Evolutionary conservation across 1,140 invertebrate genomes (phyloP), one percentile per base, ranked within the genome.

Genomic region (Drosophila triauraria): DNA sequence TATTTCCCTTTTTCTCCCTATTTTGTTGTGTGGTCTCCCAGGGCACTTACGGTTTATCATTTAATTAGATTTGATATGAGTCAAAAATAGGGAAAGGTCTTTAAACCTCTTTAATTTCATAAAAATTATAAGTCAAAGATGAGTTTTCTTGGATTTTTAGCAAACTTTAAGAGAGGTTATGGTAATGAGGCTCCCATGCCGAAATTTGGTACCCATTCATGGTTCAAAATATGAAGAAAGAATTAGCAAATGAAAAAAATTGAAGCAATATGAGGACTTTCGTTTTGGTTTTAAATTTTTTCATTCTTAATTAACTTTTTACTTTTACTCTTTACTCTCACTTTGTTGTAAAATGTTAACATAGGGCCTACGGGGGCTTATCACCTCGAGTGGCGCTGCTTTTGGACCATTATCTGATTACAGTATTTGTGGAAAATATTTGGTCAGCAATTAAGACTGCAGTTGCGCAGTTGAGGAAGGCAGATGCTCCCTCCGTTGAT

Each of bases 341-440:
- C 8, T 17, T 30, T 30, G 4, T 10, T 50, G n/a, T 4, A n/a
- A 50, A 53, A 30, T 17, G 15, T 9, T n/a, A 15, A 15, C n/a
- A 2, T 35, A 35, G 50, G n/a, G 10, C 48, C 27, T 57, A 20
- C 27, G 44, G 27, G 13, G 47, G 44, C 56, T 59, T 64, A 50
- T 75, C 54, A 69, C 27, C 48, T 63, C 7, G n/a, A 35, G 13
- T 40, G 50, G 17, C 35, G n/a, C 38, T 23, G 20, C 38, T n/a
- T 27, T 35, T 59, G 46, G 48, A 48, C 63, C 65, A 71, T 79
- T 80, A 38, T 53, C 83, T 83, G 77, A 88, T 88, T 88, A 83
- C 74, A 75, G 43, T 88, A 67, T 87, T 87, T 87, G 84, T 78
- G 65, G 65, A 88, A 88, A 87, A 84, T 87, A 87, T 87, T 87